phyloP scores from a whole-genome alignment of 2,888 invertebrate genomes.

The Lacanobia wlatinum region DNA sequence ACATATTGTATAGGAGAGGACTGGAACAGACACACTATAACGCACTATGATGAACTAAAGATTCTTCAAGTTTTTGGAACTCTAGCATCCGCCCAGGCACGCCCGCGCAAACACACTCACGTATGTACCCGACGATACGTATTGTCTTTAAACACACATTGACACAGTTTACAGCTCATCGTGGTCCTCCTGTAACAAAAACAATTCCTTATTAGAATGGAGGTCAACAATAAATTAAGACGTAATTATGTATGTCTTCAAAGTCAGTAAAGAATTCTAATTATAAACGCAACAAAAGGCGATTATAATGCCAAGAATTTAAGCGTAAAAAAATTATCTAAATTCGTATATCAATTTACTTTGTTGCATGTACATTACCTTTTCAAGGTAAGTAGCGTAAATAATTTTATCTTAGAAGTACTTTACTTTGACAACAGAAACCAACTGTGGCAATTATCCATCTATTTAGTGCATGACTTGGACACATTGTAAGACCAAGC shows the following conservation, averaged over 20 bases:
- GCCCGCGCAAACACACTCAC: conserved; percentile 66
- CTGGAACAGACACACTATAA: conserved; percentile 68
- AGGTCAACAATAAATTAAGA: conserved; percentile 23
- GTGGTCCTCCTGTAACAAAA: conserved; percentile 87
- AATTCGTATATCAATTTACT: background rate
- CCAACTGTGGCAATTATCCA: background rate
- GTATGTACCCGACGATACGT: conserved; percentile 76
- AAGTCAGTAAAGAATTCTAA: conserved; percentile 23
- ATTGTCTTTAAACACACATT: conserved; percentile 81
- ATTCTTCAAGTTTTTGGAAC: conserved; percentile 63
- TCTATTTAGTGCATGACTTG: background rate
- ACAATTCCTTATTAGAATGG: conserved; percentile 46
- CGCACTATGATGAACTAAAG: conserved; percentile 64
- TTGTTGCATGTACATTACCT: background rate
- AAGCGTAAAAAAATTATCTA: conserved; percentile 15
- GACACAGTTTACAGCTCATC: conserved; percentile 85
- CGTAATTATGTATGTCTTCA: conserved; percentile 8
- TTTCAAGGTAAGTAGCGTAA: too few species aligned
- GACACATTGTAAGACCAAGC: background rate
- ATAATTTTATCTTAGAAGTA: background rate
- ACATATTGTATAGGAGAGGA: conserved; percentile 60
- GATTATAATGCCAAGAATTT: conserved; percentile 32
- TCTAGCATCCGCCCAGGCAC: conserved; percentile 60
- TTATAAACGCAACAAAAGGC: conserved; percentile 24
- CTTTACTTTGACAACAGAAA: background rate